phyloP scores from a whole-genome alignment of 2,113 vertebrate species.

The Clarias gariepinus region DNA sequence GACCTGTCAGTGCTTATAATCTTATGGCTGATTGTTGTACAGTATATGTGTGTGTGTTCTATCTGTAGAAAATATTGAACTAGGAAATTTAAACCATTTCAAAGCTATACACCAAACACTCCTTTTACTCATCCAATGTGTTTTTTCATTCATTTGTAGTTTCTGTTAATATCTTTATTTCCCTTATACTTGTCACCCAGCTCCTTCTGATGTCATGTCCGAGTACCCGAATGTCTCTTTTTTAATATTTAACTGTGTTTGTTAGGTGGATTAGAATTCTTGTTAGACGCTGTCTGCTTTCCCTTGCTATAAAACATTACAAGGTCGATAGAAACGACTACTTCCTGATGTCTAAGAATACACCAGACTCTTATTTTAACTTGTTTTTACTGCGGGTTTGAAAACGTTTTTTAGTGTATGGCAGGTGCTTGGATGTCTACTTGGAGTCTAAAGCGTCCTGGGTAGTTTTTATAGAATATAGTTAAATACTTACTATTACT shows the following conservation, averaged over 20 bases:
- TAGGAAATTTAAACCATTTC: not conserved
- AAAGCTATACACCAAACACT: not conserved
- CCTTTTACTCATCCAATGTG: not conserved
- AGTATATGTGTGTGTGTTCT: too few relatives aligned
- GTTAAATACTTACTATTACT: not conserved
- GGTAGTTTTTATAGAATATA: not conserved
- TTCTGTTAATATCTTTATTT: not conserved
- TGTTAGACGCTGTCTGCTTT: not conserved
- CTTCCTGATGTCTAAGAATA: not conserved
- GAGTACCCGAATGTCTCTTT: not conserved
- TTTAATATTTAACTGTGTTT: not conserved
- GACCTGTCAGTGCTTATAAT: too few relatives aligned
- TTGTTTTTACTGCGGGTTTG: not conserved
- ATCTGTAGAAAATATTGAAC: not conserved
- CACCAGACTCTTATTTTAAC: not conserved
- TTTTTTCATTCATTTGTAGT: not conserved
- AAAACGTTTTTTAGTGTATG: not conserved
- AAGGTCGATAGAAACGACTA: not conserved
- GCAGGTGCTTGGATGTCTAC: not conserved
- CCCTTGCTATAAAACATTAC: not conserved
- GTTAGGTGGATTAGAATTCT: not conserved
- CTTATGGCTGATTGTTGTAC: too few relatives aligned
- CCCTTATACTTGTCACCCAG: not conserved
- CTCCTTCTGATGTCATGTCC: not conserved
- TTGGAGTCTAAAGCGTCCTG: not conserved